A percentile compares a stretch with the other conserved stretches of the same genome.
Conservation (phyloP, 2,888 invertebrate genomes). For the Diarsia dahlii region DNA sequence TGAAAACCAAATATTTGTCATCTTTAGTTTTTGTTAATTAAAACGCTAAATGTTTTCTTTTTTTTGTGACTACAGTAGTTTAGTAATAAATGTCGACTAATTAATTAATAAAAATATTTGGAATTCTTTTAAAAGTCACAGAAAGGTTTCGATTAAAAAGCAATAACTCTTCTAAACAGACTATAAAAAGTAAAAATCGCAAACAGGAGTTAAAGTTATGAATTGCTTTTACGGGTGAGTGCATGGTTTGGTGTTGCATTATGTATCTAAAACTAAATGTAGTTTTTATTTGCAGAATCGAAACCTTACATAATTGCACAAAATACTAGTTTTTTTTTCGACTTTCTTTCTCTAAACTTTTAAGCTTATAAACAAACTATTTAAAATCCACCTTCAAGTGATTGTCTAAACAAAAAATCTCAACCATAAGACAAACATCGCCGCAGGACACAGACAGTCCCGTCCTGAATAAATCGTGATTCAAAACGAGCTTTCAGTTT, state of each 20-base stretch:
- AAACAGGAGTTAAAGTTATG: background rate
- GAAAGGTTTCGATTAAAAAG: background rate
- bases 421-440: slow-evolving; percentile 14
- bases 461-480: slow-evolving; percentile 54
- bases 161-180: background rate
- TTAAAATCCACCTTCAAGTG: background rate
- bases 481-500: slow-evolving; percentile 60
- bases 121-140: no score
- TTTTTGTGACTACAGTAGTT: background rate
- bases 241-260: background rate
- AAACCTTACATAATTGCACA: no score
- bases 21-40: no score
- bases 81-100: background rate
- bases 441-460: slow-evolving; percentile 21
- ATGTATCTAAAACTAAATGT: background rate
- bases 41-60: no score
- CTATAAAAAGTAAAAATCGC: background rate
- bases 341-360: background rate
- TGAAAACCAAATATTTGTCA: no score
- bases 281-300: background rate
- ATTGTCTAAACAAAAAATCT: background rate
- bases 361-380: background rate
- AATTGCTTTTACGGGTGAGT: background rate
- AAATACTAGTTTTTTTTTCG: background rate
- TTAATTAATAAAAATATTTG: no score